phyloP scores from a whole-genome alignment of 2,888 invertebrate genomes.

The Acronicta aceris region DNA sequence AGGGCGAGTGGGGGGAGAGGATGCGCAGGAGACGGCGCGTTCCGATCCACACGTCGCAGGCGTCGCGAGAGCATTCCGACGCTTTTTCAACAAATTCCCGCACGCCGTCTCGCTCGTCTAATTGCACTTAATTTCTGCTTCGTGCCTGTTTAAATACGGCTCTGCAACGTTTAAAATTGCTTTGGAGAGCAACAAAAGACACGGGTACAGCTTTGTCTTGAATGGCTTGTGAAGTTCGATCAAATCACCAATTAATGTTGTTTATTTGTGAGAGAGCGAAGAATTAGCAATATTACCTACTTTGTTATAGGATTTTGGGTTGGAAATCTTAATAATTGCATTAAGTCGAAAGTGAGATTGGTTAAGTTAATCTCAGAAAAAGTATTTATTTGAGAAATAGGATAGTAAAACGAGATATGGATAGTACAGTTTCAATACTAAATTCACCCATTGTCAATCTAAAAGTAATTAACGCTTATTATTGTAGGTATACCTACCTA shows the following conservation, averaged over 20 bases:
- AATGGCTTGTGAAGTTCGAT: conserved; percentile 46
- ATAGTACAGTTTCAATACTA: not conserved
- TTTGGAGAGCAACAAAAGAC: conserved; percentile 57
- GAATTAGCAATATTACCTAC: conserved; percentile 43
- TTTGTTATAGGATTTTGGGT: conserved; percentile 30
- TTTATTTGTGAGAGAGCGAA: conserved; percentile 29
- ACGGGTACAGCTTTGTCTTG: conserved; percentile 49
- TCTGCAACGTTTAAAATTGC: conserved; percentile 73
- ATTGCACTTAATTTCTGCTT: conserved; percentile 85
- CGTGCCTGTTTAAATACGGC: conserved; percentile 84
- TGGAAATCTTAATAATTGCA: conserved; percentile 14
- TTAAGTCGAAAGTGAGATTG: not conserved
- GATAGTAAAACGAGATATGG: not conserved
- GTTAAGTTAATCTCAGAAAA: not conserved
- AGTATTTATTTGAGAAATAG: not conserved
- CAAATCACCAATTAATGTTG: conserved; percentile 41
- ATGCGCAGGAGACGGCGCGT: conserved; percentile 66
- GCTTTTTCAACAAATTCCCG: conserved; percentile 81
- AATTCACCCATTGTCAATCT: not conserved
- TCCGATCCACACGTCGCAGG: conserved; percentile 77
- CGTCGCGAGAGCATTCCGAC: conserved; percentile 76
- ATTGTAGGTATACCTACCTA: not conserved
- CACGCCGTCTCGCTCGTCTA: conserved; percentile 82
- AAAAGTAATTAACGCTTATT: not conserved
- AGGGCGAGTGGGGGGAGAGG: conserved; percentile 25